These are phyloP conservation scores for Macrotis lagotis DNA, from an alignment of 2,113 vertebrate genomes.

Conservation along the genomic window DNA sequence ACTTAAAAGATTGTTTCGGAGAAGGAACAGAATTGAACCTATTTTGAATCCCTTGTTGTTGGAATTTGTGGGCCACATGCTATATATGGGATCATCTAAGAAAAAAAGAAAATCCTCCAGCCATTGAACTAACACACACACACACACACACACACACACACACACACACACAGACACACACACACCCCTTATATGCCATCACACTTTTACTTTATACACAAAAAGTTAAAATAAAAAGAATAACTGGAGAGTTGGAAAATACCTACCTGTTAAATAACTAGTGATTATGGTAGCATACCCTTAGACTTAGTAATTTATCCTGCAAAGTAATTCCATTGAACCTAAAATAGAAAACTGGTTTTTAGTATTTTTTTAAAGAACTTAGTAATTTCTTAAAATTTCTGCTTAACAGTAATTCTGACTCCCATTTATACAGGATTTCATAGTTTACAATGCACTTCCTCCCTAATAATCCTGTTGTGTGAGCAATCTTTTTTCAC, in stretches of 20 bases:
- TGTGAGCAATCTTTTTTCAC: neutral
- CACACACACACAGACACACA: constrained; percentile 20
- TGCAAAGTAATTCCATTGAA: neutral
- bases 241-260: constrained; percentile 26
- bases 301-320: neutral
- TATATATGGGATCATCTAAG: constrained; percentile 70
- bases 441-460: neutral
- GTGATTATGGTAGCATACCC: neutral
- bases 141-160: constrained; percentile 8
- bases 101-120: constrained; percentile 70
- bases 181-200: too few relatives aligned
- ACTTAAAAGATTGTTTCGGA: constrained; percentile 86
- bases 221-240: constrained; percentile 9
- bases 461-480: neutral
- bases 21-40: constrained; percentile 84
- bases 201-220: neutral
- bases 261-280: constrained; percentile 8
- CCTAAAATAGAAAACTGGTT: neutral
- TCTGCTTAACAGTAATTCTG: neutral
- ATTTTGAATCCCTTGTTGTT: constrained; percentile 83
- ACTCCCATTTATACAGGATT: neutral
- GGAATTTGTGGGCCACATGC: constrained; percentile 75
- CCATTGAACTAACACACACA: constrained; percentile 41
- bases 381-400: neutral
- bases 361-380: neutral